Conservation (phyloP, 2,113 vertebrate species). For the Monopterus albus region DNA sequence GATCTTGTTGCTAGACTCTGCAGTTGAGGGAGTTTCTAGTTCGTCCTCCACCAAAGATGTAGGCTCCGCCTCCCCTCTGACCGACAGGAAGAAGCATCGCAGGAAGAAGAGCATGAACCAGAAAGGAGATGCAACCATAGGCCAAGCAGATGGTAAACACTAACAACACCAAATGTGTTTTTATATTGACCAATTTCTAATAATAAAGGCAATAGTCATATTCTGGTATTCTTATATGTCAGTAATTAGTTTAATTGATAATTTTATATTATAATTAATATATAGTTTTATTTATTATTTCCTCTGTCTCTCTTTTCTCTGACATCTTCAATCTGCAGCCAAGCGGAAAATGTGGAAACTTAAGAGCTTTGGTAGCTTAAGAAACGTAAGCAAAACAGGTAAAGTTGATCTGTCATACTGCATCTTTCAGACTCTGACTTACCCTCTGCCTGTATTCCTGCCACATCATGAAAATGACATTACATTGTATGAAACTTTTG, state of each 20-base stretch:
- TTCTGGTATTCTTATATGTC: neutral
- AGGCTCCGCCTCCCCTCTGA: constrained; percentile 85
- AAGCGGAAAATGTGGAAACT: constrained; percentile 99
- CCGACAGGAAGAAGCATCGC: constrained; percentile 90
- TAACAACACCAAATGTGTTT: neutral
- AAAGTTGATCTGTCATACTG: constrained; percentile 67
- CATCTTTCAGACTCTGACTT: neutral
- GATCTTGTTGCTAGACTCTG: constrained; percentile 66
- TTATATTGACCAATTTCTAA: neutral
- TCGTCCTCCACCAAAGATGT: constrained; percentile 86
- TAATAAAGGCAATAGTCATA: neutral
- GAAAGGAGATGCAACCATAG: constrained; percentile 87
- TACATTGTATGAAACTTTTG: neutral
- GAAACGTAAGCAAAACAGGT: constrained; percentile 99
- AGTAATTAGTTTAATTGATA: neutral
- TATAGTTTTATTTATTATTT: constrained; percentile 1
- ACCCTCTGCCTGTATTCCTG: constrained; percentile 1
- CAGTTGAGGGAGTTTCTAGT: constrained; percentile 83
- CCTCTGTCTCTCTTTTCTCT: constrained; percentile 42
- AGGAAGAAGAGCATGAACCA: constrained; percentile 91
- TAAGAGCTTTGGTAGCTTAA: constrained; percentile 98
- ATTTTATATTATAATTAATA: neutral
- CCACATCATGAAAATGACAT: constrained; percentile 6
- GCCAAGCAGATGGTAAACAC: constrained; percentile 91
- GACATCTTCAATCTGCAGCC: constrained; percentile 79